These are phyloP conservation scores for Magallana angulata DNA, from an alignment of 1,140 invertebrate genomes.

Conservation along the genomic window DNA sequence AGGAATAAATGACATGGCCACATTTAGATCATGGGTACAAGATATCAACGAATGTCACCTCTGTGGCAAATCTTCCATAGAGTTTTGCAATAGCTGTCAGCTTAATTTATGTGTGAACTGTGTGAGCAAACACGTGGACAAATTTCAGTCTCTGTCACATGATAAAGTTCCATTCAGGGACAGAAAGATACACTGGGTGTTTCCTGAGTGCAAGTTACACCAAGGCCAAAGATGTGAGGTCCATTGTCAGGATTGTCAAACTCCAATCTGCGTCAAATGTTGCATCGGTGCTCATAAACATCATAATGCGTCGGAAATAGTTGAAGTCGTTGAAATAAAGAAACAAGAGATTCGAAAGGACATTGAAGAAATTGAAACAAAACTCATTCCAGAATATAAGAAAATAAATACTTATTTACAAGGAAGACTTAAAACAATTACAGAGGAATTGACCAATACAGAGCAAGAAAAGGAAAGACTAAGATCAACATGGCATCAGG, in stretches of 20 bases:
- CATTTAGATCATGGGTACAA: neutral
- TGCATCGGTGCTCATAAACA: neutral
- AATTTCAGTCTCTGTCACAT: neutral
- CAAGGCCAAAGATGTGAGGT: neutral
- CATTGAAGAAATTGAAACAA: neutral
- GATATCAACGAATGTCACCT: neutral
- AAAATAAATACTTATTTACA: neutral
- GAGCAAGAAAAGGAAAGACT: neutral
- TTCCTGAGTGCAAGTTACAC: neutral
- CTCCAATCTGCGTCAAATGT: neutral
- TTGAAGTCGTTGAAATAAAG: neutral
- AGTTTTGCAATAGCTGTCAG: neutral
- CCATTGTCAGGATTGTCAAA: neutral
- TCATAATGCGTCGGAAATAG: neutral
- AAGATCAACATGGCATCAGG: neutral
- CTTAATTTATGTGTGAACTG: neutral
- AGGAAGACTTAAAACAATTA: neutral
- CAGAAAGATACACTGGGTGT: neutral
- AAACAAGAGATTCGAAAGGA: neutral
- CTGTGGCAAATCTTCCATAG: neutral
- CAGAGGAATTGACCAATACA: neutral
- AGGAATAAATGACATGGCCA: neutral
- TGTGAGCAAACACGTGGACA: neutral
- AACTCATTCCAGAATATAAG: neutral
- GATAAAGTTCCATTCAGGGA: neutral